Conservation (phyloP, 2,888 invertebrate genomes). For the Odontocolon sp. region DNA sequence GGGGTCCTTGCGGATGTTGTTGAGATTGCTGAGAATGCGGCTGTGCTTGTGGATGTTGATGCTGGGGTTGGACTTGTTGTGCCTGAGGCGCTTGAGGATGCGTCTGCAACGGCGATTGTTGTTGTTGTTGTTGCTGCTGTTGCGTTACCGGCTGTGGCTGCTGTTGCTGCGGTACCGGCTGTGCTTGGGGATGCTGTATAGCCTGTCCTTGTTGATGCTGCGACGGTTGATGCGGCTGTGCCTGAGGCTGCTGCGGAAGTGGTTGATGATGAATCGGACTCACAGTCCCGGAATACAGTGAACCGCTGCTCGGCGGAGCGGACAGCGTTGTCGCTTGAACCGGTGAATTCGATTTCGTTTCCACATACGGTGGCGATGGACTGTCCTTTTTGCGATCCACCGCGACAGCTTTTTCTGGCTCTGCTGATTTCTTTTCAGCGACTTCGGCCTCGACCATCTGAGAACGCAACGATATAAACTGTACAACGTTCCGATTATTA, state of each 20-base stretch:
- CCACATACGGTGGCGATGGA: slow-evolving; percentile 75
- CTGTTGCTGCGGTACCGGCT: slow-evolving; percentile 25
- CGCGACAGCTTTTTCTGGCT: slow-evolving; percentile 68
- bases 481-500: not conserved
- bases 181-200: slow-evolving; percentile 48
- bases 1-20: slow-evolving; percentile 66
- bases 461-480: slow-evolving; percentile 33
- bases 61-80: slow-evolving; percentile 71
- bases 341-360: slow-evolving; percentile 72
- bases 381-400: slow-evolving; percentile 74
- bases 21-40: slow-evolving; percentile 23
- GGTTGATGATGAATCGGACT: slow-evolving; percentile 73
- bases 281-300: slow-evolving; percentile 72
- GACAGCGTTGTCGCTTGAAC: slow-evolving; percentile 59
- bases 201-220: slow-evolving; percentile 21
- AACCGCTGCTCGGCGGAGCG: slow-evolving; percentile 66
- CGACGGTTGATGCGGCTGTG: slow-evolving; percentile 47
- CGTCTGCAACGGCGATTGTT: slow-evolving; percentile 63
- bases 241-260: slow-evolving; percentile 73
- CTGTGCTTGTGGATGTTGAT: slow-evolving; percentile 64
- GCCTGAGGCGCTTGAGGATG: slow-evolving; percentile 65
- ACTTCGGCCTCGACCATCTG: slow-evolving; percentile 74
- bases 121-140: slow-evolving; percentile 44
- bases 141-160: slow-evolving; percentile 46
- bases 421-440: slow-evolving; percentile 72